Evolutionary conservation across 1,140 invertebrate genomes (phyloP), one percentile per base, ranked within the genome.

Genomic region (Drosophila ananassae): DNA sequence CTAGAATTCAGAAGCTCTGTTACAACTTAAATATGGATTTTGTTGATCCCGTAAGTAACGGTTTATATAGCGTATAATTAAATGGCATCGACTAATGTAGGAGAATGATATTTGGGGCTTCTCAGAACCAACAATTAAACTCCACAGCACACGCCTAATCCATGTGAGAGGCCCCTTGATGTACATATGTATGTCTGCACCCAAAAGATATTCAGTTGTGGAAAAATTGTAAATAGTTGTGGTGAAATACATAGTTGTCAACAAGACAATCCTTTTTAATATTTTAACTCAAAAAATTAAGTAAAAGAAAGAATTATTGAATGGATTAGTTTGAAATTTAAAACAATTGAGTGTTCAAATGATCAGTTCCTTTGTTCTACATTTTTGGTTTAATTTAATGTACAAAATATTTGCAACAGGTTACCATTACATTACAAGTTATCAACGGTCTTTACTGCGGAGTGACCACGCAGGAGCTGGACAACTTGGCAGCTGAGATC

Each of bases 401-500:
- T 28, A 1, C 5, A 28, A 28, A 1, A 28, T 5, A 28, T 28
- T 34, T 34, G 22, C 69, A 28, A 28, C 25, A 96, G 96, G 94
- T 96, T 6, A 93, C 95, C 32, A 97, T 98, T 60, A 97, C 97
- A 2, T 91, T 97, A 24, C 96, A 97, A 93, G 97, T 99, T 0
- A 98, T 99, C 46, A 97, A 93, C 93, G 98, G 98, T 0, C 93
- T 99, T 3, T 99, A 99, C 92, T 95, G 97, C 73, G 98, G 98
- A 8, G 98, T 99, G 2, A 98, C 97, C 21, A 99, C 99, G 2
- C 96, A 98, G 0, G 98, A 99, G 92, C 93, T 99, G 77, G 99
- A 99, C 92, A 99, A 99, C 92, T 93, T 99, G 60, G 98, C 98
- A 56, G 98, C 98, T 1, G 98, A 99, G 93, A 99, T 96, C 66